Conservation (phyloP, 2,888 invertebrate genomes). For the Tillus elongatus region DNA sequence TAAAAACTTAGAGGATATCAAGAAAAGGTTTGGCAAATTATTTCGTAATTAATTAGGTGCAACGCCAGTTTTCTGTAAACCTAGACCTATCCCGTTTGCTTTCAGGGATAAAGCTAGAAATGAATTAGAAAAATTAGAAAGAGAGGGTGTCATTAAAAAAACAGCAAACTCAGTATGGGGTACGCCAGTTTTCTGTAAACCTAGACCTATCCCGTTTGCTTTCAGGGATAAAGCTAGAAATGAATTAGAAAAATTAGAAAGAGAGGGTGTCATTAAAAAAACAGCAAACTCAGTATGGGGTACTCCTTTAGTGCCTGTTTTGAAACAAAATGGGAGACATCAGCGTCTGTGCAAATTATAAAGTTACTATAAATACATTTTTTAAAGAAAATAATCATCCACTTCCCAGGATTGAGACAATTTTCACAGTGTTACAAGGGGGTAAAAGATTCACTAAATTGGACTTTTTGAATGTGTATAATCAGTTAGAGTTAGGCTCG, state of each 20-base stretch:
- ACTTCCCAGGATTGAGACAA: slow-evolving; percentile 18
- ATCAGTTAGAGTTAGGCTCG: slow-evolving; percentile 16
- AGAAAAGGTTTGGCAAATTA: too few species aligned
- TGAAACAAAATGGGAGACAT: slow-evolving; percentile 22
- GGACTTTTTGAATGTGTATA: slow-evolving; percentile 15
- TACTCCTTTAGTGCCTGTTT: slow-evolving; percentile 23
- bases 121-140: slow-evolving; percentile 17
- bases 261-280: slow-evolving; percentile 15
- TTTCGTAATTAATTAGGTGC: too few species aligned
- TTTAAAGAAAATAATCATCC: slow-evolving; percentile 20
- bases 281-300: slow-evolving; percentile 20
- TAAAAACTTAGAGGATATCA: too few species aligned
- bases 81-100: slow-evolving; percentile 17
- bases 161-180: too few species aligned
- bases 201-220: slow-evolving; percentile 17
- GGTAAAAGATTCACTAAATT: slow-evolving; percentile 18
- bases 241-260: slow-evolving; percentile 17
- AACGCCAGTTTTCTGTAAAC: slow-evolving; percentile 17
- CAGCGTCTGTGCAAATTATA: slow-evolving; percentile 26
- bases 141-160: slow-evolving; percentile 15
- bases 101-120: slow-evolving; percentile 16
- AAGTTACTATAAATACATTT: slow-evolving; percentile 22
- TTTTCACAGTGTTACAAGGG: slow-evolving; percentile 17
- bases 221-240: slow-evolving; percentile 16
- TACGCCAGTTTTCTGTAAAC: slow-evolving; percentile 17